Conservation (phyloP, 2,888 invertebrate genomes). For the Notocelia uddmanniana region DNA sequence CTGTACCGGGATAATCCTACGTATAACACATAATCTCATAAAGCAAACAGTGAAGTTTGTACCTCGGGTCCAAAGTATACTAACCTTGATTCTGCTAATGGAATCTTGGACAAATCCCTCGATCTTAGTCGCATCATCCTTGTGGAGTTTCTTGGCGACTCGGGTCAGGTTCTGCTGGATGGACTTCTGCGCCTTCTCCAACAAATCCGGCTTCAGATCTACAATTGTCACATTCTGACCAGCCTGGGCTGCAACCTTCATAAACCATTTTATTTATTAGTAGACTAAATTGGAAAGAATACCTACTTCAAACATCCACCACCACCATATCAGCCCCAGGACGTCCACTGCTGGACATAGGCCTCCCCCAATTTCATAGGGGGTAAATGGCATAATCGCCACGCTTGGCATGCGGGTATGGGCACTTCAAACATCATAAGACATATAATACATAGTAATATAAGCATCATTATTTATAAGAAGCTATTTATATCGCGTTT, state of each 20-base stretch:
- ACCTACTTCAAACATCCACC: no score
- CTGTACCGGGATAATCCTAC: no score
- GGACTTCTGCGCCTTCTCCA: slow-evolving; percentile 89
- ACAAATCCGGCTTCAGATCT: slow-evolving; percentile 89
- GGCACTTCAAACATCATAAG: no score
- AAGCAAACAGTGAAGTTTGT: no score
- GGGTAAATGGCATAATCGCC: no score
- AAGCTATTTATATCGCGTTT: no score
- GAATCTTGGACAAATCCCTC: slow-evolving; percentile 89
- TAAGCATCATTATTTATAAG: background rate
- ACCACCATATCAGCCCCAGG: no score
- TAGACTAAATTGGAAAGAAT: no score
- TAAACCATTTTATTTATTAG: slow-evolving; percentile 34
- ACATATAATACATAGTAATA: background rate
- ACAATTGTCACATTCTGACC: slow-evolving; percentile 93
- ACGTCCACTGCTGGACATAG: no score
- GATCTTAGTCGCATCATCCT: slow-evolving; percentile 88
- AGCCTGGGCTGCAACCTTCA: slow-evolving; percentile 93
- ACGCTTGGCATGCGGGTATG: no score
- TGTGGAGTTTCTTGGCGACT: slow-evolving; percentile 92
- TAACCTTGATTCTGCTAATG: slow-evolving; percentile 75
- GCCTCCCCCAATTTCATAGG: no score
- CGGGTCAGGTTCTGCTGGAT: slow-evolving; percentile 90
- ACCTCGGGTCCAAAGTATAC: background rate
- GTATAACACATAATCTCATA: no score